Evolutionary conservation across 35 echinoderm and acorn worm species (phyloP).

Genomic region (Apostichopus japonicus): DNA sequence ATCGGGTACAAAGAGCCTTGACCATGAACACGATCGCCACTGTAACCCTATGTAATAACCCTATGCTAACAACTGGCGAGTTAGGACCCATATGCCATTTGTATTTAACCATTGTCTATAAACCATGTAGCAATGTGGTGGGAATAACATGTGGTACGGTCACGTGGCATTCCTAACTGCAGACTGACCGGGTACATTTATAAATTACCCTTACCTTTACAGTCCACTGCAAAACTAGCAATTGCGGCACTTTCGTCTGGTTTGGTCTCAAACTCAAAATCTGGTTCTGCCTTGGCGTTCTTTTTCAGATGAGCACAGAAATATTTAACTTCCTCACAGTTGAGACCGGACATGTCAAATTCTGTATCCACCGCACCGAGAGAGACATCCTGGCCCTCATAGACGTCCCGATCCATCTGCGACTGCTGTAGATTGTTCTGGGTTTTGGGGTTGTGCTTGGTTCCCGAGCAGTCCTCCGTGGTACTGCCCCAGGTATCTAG

Average conservation of each 20-base stretch:
- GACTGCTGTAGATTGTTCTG: slow-evolving; percentile 63
- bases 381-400: slow-evolving; percentile 73
- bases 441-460: slow-evolving; percentile 59
- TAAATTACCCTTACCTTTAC: slow-evolving; percentile 56
- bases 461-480: slow-evolving; percentile 66
- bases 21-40: too few relatives aligned
- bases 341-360: slow-evolving; percentile 84
- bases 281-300: slow-evolving; percentile 65
- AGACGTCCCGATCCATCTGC: slow-evolving; percentile 60
- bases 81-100: too few relatives aligned
- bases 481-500: slow-evolving; percentile 70
- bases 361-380: slow-evolving; percentile 77
- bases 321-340: slow-evolving; percentile 81
- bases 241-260: slow-evolving; percentile 64
- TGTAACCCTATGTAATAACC: too few relatives aligned
- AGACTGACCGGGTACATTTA: background rate
- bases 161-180: too few relatives aligned
- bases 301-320: slow-evolving; percentile 88
- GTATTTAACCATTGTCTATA: too few relatives aligned
- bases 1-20: too few relatives aligned
- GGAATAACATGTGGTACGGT: too few relatives aligned
- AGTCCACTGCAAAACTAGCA: slow-evolving; percentile 64
- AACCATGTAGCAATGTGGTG: too few relatives aligned
- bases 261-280: slow-evolving; percentile 71
- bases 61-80: too few relatives aligned